phyloP scores from a whole-genome alignment of 2,797 vertebrate species.

The Phrynocephalus vlangalii region DNA sequence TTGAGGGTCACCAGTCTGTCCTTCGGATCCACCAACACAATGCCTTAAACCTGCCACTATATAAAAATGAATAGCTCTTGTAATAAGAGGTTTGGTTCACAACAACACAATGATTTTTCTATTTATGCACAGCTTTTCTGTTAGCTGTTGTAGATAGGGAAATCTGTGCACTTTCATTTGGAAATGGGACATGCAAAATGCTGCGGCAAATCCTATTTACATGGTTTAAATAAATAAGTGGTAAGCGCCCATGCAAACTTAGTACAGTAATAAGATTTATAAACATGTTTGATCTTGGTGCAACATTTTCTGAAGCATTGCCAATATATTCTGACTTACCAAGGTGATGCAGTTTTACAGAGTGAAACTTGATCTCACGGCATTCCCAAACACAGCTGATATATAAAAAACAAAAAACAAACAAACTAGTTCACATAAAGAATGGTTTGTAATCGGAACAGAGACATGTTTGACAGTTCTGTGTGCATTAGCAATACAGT shows the following conservation, averaged over 20 bases:
- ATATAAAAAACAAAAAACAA: not conserved
- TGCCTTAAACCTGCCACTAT: not conserved
- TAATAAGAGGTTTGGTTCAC: not conserved
- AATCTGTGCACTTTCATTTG: not conserved
- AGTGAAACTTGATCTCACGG: not conserved
- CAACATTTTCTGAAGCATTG: not conserved
- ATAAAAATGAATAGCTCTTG: not conserved
- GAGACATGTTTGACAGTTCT: not conserved
- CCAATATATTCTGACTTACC: not conserved
- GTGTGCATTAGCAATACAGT: not conserved
- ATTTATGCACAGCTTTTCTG: not conserved
- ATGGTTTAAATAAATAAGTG: slow-evolving; percentile 7
- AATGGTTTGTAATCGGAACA: not conserved
- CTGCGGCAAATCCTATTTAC: slow-evolving; percentile 23
- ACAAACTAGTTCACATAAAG: not conserved
- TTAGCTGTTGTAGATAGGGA: not conserved
- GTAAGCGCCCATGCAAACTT: not conserved
- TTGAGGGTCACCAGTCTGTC: not conserved
- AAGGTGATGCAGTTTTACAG: not conserved
- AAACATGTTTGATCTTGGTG: slow-evolving; percentile 5
- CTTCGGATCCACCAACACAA: not conserved
- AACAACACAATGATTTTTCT: not conserved
- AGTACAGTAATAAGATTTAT: not conserved
- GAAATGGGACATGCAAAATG: not conserved
- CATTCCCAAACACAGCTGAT: not conserved